Evolutionary conservation across 1,140 invertebrate species (phyloP), one percentile per base, ranked within the genome.

Genomic region (Drosophila yakuba): DNA sequence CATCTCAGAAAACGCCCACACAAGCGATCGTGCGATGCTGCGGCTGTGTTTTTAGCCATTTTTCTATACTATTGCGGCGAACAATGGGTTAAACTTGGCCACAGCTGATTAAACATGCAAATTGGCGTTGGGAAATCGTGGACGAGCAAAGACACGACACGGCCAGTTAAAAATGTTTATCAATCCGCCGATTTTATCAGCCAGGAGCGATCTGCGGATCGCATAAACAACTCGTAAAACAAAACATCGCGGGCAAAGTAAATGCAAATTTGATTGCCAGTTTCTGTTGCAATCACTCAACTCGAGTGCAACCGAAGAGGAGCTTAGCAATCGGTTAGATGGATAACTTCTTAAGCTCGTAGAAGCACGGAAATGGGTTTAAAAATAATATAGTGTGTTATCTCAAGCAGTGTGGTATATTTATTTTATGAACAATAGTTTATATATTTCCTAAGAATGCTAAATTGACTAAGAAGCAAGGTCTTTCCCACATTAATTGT

Each of bases 81-180:
- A 88, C 83, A 89, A 88, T 89, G 80, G 72, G 43, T 61, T 80
- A 75, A 80, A 80, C 78, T 75, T 59, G 74, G 64, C 71, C 67
- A 78, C 83, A 83, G 80, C 66, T 88, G 84, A 84, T 88, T 88
- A 88, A 89, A 88, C 84, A 89, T 89, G 80, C 84, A 78, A 78
- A 78, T 78, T 78, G 76, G 52, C 59, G 59, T 78, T 78, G 74
- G 74, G 79, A 89, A 89, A 89, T 89, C 84, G 84, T 84, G 83
- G 75, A 79, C 45, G 71, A 80, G 68, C 60, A 58, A 59, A 74
- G 58, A 84, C 78, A 76, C 80, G 81, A 86, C 74, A 83, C 67
- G 64, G 80, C 67, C 82, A 63, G 64, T 45, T 81, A 48, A 86
- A 75, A 86, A 85, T 81, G 78, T 81, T 80, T 82, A 82, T 86